Evolutionary conservation across 1,140 invertebrate species (phyloP), one percentile per base, ranked within the genome.

Genomic region (Gonioctena quinquepunctata): DNA sequence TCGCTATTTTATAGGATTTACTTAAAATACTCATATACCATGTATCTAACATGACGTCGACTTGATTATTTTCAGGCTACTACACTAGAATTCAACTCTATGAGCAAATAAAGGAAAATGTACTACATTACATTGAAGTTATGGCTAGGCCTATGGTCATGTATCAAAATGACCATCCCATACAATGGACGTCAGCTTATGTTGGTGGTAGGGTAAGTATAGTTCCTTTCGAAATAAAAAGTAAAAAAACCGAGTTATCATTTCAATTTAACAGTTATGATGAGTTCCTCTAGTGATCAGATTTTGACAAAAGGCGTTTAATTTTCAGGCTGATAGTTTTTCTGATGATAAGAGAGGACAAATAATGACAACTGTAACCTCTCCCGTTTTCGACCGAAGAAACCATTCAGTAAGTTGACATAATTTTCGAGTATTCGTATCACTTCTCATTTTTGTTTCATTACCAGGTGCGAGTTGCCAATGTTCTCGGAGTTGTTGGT

Each of bases 401-500:
- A 96, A 96, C 84, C 91, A 93, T 83, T 92, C 94, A 79, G 93
- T 96, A 88, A 89, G 87, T 86, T 75, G 33, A n/a, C 3, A 8
- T n/a, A 42, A 8, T 23, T 63, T 13, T 27, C 4, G 56, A 16
- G 27, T 16, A 54, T 54, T 21, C 11, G 21, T 2, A 67, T 42
- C n/a, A n/a, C n/a, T 42, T 13, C 33, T 68, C 77, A 70, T 65
- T 85, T 86, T 22, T 81, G 94, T 11, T 68, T 70, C 77, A 69
- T 65, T 85, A 87, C 21, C 81, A 94, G 92, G 89, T 90, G 79
- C 87, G 92, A 80, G 89, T 90, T 67, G 94, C 94, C 6, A 94
- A 96, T 83, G 86, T 99, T 68, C 87, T 98, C 50, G 96, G 96
- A 33, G 95, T 98, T 16, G 95, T 96, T 61, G 96, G 95, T 54